Evolutionary conservation across 2,888 invertebrate genomes (phyloP).

Genomic region (Ornithoptera priamus): DNA sequence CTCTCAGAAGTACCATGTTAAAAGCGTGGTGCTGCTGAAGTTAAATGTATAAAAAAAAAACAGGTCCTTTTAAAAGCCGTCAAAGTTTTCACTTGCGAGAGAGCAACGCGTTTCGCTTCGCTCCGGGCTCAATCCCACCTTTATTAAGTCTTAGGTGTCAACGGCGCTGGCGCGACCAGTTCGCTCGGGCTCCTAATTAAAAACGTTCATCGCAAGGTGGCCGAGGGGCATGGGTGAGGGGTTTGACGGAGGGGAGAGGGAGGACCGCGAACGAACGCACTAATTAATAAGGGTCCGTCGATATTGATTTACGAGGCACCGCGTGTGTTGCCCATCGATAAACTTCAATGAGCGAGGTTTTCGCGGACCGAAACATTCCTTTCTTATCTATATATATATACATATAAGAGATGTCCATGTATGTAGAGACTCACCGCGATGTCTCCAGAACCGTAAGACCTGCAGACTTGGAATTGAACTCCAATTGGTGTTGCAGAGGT

Average conservation of each 20-base stretch:
- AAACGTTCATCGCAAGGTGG: slow-evolving; percentile 61
- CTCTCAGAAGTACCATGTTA: too few relatives aligned
- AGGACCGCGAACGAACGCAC: slow-evolving; percentile 65
- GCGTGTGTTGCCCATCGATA: slow-evolving; percentile 45
- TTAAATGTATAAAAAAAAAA: too few relatives aligned
- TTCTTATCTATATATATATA: too few relatives aligned
- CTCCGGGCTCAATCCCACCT: slow-evolving; percentile 36
- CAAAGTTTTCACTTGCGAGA: slow-evolving; percentile 2
- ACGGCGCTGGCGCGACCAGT: slow-evolving; percentile 43
- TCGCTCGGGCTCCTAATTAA: slow-evolving; percentile 66
- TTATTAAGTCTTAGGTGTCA: slow-evolving; percentile 56
- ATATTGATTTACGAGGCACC: slow-evolving; percentile 76
- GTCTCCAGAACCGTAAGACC: too few relatives aligned
- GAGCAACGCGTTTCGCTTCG: background rate
- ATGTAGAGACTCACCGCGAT: too few relatives aligned
- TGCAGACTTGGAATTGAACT: too few relatives aligned
- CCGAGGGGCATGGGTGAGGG: slow-evolving; percentile 35
- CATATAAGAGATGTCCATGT: too few relatives aligned
- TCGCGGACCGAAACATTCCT: too few relatives aligned
- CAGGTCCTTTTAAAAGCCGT: background rate
- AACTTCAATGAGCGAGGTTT: slow-evolving; percentile 15
- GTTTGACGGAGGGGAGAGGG: slow-evolving; percentile 30
- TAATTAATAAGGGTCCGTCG: slow-evolving; percentile 79
- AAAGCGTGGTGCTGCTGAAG: too few relatives aligned
- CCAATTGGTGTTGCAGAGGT: too few relatives aligned